Base-by-base conservation (phyloP, 1,140 invertebrate genomes). In the Charaxes varanes region DNA sequence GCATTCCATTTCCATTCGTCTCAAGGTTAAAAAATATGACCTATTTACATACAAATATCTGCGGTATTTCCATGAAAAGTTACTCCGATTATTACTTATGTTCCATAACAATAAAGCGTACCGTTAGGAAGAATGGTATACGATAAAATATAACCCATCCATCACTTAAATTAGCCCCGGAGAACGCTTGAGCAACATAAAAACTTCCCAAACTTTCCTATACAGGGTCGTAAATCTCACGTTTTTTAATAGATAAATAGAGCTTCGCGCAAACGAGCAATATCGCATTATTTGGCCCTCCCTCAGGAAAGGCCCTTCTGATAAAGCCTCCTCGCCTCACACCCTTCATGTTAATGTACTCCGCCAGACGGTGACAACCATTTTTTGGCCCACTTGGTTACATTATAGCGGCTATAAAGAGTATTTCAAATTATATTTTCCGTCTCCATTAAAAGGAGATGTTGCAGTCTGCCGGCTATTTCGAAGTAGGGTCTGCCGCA, bases 201-300 rank as follows among this genome's bases (percentile, higher is more conserved):
- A 81, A 80, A 78, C 58, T 77, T 73, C 65, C 50, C 45, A 44
- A 76, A 70, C 52, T 78, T 77, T 74, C 62, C 68, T 74, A 78
- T 74, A 77, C 61, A 55, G 55, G 54, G n/a, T 46, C 61, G 49
- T 82, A 82, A 80, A 82, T 82, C 74, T 72, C 43, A 41, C 66
- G 71, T 74, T 82, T 82, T 78, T 82, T 82, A 82, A 82, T 82
- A 82, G 78, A 82, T 82, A 82, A 82, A 82, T 82, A 82, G 76
- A 66, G 63, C 70, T 71, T 69, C 67, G 67, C 74, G 70, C 71
- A 80, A 82, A 82, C 78, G 76, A 80, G 78, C 76, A 82, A 80
- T 82, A 82, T 80, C 73, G 56, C 76, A 82, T 82, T 82, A 82
- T 82, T 79, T 79, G 74, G 73, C 54, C 68, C 76, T 71, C 78